These are phyloP conservation scores for Pionites leucogaster DNA, from an alignment of 2,113 vertebrate species.

Conservation along the genomic window DNA sequence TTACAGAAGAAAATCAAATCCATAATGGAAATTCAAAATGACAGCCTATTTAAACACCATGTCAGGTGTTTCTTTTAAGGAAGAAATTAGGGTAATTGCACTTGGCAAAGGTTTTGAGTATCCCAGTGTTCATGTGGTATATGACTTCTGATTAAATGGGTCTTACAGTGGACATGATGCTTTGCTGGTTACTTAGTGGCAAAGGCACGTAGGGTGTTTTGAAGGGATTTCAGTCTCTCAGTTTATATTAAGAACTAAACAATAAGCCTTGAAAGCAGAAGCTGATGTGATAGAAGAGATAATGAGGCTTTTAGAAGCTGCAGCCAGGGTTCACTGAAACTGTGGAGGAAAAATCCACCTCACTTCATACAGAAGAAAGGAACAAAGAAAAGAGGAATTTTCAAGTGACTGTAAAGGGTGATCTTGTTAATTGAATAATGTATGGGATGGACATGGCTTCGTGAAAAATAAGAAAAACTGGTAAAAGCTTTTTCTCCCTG, in stretches of 20 bases:
- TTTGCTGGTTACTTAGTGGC: constrained; percentile 9
- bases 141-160: constrained; percentile 31
- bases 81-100: constrained; percentile 17
- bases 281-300: constrained; percentile 48
- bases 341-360: constrained; percentile 32
- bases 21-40: constrained; percentile 41
- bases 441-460: neutral
- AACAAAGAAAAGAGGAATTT: constrained; percentile 43
- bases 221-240: constrained; percentile 45
- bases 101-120: constrained; percentile 10
- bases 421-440: constrained; percentile 47
- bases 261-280: constrained; percentile 57
- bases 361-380: constrained; percentile 43
- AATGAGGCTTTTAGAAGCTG: constrained; percentile 64
- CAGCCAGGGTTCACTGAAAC: constrained; percentile 28
- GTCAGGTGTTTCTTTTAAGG: constrained; percentile 16
- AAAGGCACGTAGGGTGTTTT: constrained; percentile 51
- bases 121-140: neutral
- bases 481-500: neutral
- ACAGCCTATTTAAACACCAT: constrained; percentile 20
- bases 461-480: neutral
- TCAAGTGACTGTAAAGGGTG: constrained; percentile 25
- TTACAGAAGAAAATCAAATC: constrained; percentile 34
- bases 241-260: constrained; percentile 40
- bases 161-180: neutral